Base-by-base conservation (phyloP, 2,888 invertebrate species). In the Phaonia tiefii region DNA sequence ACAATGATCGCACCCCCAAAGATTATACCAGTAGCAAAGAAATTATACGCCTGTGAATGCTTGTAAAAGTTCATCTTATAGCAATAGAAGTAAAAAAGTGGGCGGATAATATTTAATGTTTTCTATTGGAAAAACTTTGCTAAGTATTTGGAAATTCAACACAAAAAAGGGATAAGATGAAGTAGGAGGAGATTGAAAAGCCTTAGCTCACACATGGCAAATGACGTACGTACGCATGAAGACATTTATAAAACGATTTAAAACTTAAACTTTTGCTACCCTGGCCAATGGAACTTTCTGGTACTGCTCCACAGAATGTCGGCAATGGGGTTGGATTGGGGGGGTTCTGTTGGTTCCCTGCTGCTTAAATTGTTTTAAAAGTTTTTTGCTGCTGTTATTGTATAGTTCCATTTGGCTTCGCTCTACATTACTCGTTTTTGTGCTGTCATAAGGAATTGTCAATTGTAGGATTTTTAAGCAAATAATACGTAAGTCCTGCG, bases 51-150 rank as follows among this genome's bases (percentile, higher is more conserved):
- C 31, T 54, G 60, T 69, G 46, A 65, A n/a, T n/a, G 46, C 15
- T 13, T 73, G 39, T 49, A 58, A 15, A 66, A 46, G 67, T 74
- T 20, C 42, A 42, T 75, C 17, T 13, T 11, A 66, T 15, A 20
- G 2, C 13, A 1, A 15, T 8, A 20, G 31, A 1, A 13, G 15
- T 0, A 17, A 15, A 37, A 22, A 1, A 80, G 75, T 81, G 78
- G 80, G 80, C 79, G 80, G 74, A 83, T 75, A 84, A 81, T 83
- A 83, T 83, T 84, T 83, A 85, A 80, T 78, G 82, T 81, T 83
- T 83, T 84, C 79, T 83, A 84, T 84, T 84, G 84, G 84, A 84
- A 84, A 84, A 84, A 84, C 82, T 84, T 84, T 84, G 84, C 84
- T 69, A 75, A 72, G 25, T 25, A 22, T 54, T 54, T 54, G 54